Evolutionary conservation across 2,888 invertebrate genomes (phyloP).

Genomic region (Netelia virgata): DNA sequence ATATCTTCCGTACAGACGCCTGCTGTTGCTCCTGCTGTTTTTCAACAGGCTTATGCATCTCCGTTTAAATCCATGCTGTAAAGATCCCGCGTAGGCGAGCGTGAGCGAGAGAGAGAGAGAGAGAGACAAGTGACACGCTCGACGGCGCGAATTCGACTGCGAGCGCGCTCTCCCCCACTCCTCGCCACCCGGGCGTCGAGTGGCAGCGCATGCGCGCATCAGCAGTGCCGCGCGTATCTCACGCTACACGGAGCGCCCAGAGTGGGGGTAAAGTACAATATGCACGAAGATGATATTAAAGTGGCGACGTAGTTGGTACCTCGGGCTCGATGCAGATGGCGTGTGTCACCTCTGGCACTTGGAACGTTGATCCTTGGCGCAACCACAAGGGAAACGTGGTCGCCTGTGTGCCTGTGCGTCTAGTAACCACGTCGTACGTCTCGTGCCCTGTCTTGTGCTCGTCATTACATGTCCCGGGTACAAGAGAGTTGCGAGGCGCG

Average conservation of each 20-base stretch:
- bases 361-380: slow-evolving; percentile 56
- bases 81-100: not conserved
- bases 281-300: slow-evolving; percentile 47
- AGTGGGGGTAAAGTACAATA: not conserved
- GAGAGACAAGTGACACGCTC: not conserved
- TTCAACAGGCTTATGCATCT: not conserved
- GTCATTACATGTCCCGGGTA: slow-evolving; percentile 75
- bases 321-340: slow-evolving; percentile 50
- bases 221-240: not conserved
- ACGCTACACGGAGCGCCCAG: not conserved
- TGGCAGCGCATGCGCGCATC: too few species aligned
- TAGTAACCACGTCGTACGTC: slow-evolving; percentile 10
- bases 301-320: slow-evolving; percentile 42
- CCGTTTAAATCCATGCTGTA: not conserved
- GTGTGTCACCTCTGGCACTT: slow-evolving; percentile 76
- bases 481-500: slow-evolving; percentile 42
- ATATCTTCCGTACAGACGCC: slow-evolving; percentile 30
- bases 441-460: slow-evolving; percentile 57
- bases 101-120: not conserved
- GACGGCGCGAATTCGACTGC: not conserved
- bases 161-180: not conserved
- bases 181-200: too few species aligned
- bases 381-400: not conserved
- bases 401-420: not conserved
- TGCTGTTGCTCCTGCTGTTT: slow-evolving; percentile 47